Evolutionary conservation across 2,797 vertebrate genomes (phyloP).

Genomic region (Coracias cyanogaster): DNA sequence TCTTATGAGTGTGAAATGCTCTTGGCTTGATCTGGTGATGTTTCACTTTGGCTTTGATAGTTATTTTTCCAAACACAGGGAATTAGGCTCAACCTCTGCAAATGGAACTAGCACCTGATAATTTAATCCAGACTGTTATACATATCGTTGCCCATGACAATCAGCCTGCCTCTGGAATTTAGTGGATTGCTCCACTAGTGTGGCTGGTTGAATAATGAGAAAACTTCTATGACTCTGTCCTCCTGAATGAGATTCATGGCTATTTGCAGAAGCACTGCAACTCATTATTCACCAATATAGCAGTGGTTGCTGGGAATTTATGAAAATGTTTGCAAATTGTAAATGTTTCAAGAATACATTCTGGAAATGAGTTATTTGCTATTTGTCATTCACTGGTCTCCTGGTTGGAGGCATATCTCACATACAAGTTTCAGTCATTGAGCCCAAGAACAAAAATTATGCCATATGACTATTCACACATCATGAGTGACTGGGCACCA

Average conservation of each 20-base stretch:
- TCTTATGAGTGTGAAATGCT: not conserved
- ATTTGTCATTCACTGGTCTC: constrained; percentile 7
- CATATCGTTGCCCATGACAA: not conserved
- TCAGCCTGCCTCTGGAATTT: not conserved
- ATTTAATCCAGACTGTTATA: not conserved
- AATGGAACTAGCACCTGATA: not conserved
- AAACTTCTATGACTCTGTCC: not conserved
- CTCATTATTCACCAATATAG: not conserved
- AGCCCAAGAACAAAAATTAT: constrained; percentile 35
- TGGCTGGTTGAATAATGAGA: constrained; percentile 15
- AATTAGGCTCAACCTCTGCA: not conserved
- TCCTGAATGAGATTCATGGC: not conserved
- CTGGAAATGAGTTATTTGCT: constrained; percentile 34
- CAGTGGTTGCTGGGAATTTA: constrained; percentile 17
- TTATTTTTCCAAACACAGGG: not conserved
- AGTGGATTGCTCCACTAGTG: not conserved
- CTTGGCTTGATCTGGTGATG: not conserved
- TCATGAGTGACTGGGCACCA: constrained; percentile 8
- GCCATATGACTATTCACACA: not conserved
- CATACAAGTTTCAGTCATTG: not conserved
- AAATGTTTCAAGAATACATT: constrained; percentile 6
- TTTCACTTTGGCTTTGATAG: not conserved
- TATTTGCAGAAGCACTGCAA: not conserved
- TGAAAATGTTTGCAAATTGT: constrained; percentile 43
- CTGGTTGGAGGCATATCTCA: not conserved